A percentile compares a stretch with the other conserved stretches of the same genome.
These are phyloP conservation scores for Apteryx owenii DNA, from an alignment of 2,113 vertebrate species.

Conservation along the genomic window DNA sequence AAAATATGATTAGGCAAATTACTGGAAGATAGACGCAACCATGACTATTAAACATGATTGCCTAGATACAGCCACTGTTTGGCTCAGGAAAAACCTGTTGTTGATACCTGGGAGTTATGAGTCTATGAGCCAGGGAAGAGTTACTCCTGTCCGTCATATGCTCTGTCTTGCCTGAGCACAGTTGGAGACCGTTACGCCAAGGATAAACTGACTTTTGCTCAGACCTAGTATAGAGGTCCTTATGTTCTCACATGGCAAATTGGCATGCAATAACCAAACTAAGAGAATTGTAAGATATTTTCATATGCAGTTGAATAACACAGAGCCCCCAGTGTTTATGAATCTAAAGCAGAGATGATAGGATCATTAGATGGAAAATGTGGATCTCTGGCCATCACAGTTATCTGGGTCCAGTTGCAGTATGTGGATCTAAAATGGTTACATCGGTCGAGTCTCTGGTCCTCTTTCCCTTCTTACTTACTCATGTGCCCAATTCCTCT, in stretches of 20 bases:
- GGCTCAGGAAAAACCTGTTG: background rate
- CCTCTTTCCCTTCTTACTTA: background rate
- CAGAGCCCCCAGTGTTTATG: background rate
- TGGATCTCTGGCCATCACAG: background rate
- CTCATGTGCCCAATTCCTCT: background rate
- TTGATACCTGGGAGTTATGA: background rate
- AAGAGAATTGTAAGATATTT: background rate
- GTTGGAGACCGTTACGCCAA: background rate
- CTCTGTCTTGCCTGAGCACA: background rate
- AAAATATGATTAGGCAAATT: background rate
- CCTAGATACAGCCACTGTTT: background rate
- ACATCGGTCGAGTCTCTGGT: background rate
- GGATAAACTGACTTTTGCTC: background rate
- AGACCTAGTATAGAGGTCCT: background rate
- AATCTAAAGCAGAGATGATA: background rate
- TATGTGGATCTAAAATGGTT: background rate
- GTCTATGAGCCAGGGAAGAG: background rate
- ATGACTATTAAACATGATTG: background rate
- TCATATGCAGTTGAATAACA: background rate
- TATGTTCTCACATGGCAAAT: background rate
- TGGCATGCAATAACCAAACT: background rate
- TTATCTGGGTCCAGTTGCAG: background rate
- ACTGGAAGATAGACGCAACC: background rate
- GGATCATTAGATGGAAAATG: background rate
- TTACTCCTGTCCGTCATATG: background rate